These are phyloP conservation scores for Cladorhizidae sp. DNA, from an alignment of 37 sponge, comb jelly and placozoan genomes.

Conservation along the genomic window DNA sequence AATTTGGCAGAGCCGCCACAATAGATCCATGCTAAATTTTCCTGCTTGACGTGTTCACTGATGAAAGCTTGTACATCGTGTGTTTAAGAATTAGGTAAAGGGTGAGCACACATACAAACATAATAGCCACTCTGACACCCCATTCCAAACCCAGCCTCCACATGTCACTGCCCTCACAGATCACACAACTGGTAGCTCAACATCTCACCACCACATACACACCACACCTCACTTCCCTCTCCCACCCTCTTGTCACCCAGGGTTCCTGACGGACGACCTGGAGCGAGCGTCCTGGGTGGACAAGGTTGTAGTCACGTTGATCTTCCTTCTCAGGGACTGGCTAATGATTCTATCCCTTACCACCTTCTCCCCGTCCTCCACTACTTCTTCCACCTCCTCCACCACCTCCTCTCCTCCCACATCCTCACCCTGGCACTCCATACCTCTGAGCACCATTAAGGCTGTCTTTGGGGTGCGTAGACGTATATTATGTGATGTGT, in stretches of 20 bases:
- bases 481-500: no score
- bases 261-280: constrained; percentile 22
- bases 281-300: constrained; percentile 30
- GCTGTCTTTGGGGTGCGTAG: neutral
- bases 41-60: no score
- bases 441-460: neutral
- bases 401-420: neutral
- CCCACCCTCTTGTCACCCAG: neutral
- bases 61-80: no score
- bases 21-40: no score
- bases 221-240: neutral
- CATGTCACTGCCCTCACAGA: no score
- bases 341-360: constrained; percentile 45
- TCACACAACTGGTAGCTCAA: no score
- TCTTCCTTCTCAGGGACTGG: constrained; percentile 80
- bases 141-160: no score
- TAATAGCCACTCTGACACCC: no score
- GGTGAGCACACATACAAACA: no score
- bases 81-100: no score
- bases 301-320: constrained; percentile 40
- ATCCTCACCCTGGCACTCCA: neutral
- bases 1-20: no score
- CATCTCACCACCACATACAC: no score
- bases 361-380: neutral
- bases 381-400: neutral